Evolutionary conservation across 1,140 invertebrate species (phyloP).

Genomic region (Eubasilissa regina): DNA sequence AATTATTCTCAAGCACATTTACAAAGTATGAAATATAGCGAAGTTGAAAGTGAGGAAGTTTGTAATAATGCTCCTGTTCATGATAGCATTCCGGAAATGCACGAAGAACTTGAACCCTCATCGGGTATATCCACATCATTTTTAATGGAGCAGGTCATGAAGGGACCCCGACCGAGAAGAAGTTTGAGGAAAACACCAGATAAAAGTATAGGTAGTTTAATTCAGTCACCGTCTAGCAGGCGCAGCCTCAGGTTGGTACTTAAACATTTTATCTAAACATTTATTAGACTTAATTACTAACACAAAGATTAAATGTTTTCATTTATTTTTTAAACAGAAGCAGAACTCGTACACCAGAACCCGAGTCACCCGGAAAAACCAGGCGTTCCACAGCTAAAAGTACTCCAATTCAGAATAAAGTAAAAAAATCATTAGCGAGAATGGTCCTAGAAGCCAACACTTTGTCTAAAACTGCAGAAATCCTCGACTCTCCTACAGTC

Average conservation of each 20-base stretch:
- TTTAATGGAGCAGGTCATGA: not conserved
- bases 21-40: not conserved
- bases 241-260: constrained; percentile 41
- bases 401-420: constrained; percentile 61
- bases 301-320: not conserved
- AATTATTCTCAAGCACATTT: not conserved
- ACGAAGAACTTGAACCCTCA: not conserved
- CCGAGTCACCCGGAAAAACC: constrained; percentile 50
- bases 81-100: not conserved
- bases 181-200: constrained; percentile 42
- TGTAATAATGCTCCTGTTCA: not conserved
- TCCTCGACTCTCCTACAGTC: constrained; percentile 3
- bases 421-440: constrained; percentile 66
- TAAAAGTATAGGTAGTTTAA: not conserved
- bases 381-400: constrained; percentile 16
- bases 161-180: constrained; percentile 34
- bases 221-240: constrained; percentile 13
- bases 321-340: constrained; percentile 62
- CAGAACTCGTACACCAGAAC: constrained; percentile 64
- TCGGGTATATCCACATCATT: not conserved
- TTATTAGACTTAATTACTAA: no score
- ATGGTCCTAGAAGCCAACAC: constrained; percentile 67
- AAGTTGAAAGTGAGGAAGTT: not conserved
- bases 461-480: constrained; percentile 63
- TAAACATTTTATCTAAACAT: not conserved